phyloP scores from a whole-genome alignment of 1,140 invertebrate genomes.

The Hormaphis cornu region DNA sequence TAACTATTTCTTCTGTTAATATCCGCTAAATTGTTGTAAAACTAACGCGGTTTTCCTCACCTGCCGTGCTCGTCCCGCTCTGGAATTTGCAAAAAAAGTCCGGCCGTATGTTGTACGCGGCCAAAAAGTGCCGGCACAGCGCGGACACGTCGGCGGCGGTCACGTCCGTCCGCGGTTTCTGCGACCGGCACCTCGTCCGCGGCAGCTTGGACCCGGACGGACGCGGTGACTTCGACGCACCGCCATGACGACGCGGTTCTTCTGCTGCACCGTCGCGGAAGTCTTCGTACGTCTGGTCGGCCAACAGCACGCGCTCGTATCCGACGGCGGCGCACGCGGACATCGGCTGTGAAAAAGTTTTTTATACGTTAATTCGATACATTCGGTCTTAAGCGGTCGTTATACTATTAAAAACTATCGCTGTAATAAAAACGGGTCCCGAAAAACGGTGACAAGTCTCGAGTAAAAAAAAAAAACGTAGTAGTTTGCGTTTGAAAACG shows the following conservation, averaged over 20 bases:
- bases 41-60: background rate
- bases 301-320: slow-evolving; percentile 7
- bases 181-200: too few species aligned
- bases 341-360: background rate
- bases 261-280: background rate
- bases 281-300: slow-evolving; percentile 26
- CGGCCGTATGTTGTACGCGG: slow-evolving; percentile 26
- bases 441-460: too few species aligned
- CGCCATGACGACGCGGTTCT: too few species aligned
- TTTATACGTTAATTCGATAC: background rate
- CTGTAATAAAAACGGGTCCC: too few species aligned
- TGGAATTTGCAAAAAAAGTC: slow-evolving; percentile 26
- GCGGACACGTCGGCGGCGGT: background rate
- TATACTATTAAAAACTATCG: too few species aligned
- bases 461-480: too few species aligned
- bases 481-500: too few species aligned
- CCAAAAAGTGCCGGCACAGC: slow-evolving; percentile 6
- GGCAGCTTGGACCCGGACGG: too few species aligned
- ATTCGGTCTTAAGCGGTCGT: too few species aligned
- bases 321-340: background rate
- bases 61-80: background rate
- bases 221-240: too few species aligned
- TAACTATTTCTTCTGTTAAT: too few species aligned
- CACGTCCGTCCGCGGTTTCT: background rate
- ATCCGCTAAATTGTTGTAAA: too few species aligned